Conservation (phyloP, 2,888 invertebrate genomes). For the Chouioia cunea region DNA sequence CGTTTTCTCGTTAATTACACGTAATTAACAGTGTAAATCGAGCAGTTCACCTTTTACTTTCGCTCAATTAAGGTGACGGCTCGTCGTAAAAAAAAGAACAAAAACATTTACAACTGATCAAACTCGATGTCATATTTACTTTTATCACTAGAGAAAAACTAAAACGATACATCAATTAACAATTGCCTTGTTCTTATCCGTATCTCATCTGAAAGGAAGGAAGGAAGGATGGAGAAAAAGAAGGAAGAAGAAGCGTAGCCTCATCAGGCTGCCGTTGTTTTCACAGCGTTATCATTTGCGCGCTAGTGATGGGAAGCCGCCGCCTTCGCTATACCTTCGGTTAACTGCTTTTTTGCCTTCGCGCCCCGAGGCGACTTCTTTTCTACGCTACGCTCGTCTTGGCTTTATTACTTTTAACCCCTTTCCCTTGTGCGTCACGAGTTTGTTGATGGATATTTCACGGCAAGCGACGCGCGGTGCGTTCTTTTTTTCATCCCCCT, state of each 20-base stretch:
- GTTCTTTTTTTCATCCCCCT: not conserved
- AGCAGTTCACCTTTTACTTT: not conserved
- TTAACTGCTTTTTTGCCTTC: conserved; percentile 29
- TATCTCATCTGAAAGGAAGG: too few species aligned
- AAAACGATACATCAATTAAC: conserved; percentile 22
- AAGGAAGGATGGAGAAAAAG: too few species aligned
- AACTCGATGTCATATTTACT: not conserved
- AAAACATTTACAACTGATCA: not conserved
- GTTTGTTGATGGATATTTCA: conserved; percentile 35
- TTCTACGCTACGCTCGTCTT: not conserved
- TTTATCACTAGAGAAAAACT: not conserved
- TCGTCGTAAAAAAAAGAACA: not conserved
- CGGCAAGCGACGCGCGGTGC: not conserved
- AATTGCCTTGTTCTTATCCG: not conserved
- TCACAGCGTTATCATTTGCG: conserved; percentile 22
- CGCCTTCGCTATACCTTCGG: conserved; percentile 3
- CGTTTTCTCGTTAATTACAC: conserved; percentile 35
- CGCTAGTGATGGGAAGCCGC: too few species aligned
- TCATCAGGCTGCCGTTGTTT: conserved; percentile 31
- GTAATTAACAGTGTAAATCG: conserved; percentile 41
- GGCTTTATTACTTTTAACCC: conserved; percentile 31
- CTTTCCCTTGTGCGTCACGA: conserved; percentile 17
- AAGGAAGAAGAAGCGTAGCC: not conserved
- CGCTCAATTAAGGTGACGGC: not conserved
- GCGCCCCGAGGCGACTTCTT: conserved; percentile 30